Evolutionary conservation across 2,113 vertebrate species (phyloP), one percentile per base, ranked within the genome.

Genomic region (Mustela lutreola): DNA sequence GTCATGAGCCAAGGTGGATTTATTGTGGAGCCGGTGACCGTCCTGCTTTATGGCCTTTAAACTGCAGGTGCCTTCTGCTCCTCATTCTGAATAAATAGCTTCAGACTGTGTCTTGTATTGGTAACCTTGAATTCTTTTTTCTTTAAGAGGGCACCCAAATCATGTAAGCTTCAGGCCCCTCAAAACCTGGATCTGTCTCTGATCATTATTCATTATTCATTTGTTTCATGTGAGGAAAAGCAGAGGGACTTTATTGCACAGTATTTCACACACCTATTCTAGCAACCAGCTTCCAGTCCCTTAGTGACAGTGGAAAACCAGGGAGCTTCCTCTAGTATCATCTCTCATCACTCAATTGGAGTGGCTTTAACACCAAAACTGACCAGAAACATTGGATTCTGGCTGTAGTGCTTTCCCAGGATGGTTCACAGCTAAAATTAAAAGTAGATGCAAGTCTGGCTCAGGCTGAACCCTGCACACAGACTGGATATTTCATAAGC

Each of bases 301-400:
- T 71, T 93, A 92, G 53, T 53, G 62, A 62, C 26, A 62, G 31
- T 67, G 73, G 45, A 39, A 89, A 94, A 97, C 21, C 24, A 82
- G 6, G 88, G 86, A 75, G 18, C 36, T 96, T 92, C 33, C 63
- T 78, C 42, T 91, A 75, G 62, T 92, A 63, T 71, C 33, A 73
- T 89, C n/a, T 92, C 36, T 36, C 19, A 50, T 93, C 58, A 48
- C 53, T 89, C 33, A 3, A 63, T 83, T 86, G 56, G 78, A 80
- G 81, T 88, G 63, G 89, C 95, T 96, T 95, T 91, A 89, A 85
- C 60, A 92, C 22, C 53, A 21, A 80, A 88, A 89, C 15, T 82
- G 94, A 97, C 65, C 63, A 92, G 50, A 97, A 89, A 56, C 53
- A 86, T 85, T 92, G 24, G 11, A 91, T 93, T 95, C 31, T 82